Percentiles rank a stretch among this genome's conserved stretches.
phyloP scores from a whole-genome alignment of 2,113 vertebrate species.

The human region DNA sequence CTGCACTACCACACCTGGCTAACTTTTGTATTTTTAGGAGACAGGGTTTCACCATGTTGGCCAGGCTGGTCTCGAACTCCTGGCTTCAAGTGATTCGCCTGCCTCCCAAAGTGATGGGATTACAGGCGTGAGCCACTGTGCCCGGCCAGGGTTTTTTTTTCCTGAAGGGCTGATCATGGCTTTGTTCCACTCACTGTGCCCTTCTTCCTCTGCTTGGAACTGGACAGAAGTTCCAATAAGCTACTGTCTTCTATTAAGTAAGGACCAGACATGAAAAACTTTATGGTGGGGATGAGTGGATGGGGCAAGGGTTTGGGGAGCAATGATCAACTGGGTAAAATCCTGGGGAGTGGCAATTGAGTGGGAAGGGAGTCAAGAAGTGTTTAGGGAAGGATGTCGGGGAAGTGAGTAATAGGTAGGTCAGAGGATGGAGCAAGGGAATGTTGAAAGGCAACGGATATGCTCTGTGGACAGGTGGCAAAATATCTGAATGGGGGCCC shows the following conservation, averaged over 20 bases:
- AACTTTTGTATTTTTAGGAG: no score
- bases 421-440: constrained; percentile 65
- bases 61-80: no score
- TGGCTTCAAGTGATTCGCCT: not conserved
- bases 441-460: constrained; percentile 48
- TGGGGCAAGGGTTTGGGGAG: not conserved
- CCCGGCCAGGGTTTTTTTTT: not conserved
- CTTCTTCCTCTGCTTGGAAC: not conserved
- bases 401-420: constrained; percentile 69
- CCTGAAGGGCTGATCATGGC: not conserved
- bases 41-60: no score
- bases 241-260: not conserved
- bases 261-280: constrained; percentile 15
- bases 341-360: constrained; percentile 6
- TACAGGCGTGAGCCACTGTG: not conserved
- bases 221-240: not conserved
- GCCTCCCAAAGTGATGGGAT: not conserved
- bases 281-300: not conserved
- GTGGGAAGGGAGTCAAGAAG: not conserved
- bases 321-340: not conserved
- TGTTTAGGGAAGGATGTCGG: constrained; percentile 44
- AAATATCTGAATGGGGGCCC: not conserved
- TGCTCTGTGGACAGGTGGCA: constrained; percentile 35
- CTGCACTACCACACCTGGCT: no score
- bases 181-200: not conserved